Percentiles rank a stretch among this genome's conserved stretches.
Conservation (phyloP, 2,888 invertebrate species). For the Trichopria drosophilae region DNA sequence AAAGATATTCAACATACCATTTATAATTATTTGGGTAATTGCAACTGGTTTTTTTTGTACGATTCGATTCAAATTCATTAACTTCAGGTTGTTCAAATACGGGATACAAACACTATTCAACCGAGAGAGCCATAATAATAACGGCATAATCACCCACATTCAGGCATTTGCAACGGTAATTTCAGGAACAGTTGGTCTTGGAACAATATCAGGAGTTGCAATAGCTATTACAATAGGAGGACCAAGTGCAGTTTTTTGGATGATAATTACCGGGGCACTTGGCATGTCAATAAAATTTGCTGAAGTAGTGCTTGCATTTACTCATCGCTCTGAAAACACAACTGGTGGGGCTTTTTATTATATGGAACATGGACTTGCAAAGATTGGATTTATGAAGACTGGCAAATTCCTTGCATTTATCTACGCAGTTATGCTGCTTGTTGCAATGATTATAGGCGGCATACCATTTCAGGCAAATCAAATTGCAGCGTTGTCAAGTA, state of each 20-base stretch:
- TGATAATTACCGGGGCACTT: conserved; percentile 18
- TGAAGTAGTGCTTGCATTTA: conserved; percentile 16
- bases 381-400: conserved; percentile 16
- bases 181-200: conserved; percentile 20
- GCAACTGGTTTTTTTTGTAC: conserved; percentile 20
- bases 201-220: conserved; percentile 22
- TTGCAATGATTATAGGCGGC: conserved; percentile 13
- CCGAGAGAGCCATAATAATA: conserved; percentile 13
- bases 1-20: conserved; percentile 22
- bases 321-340: conserved; percentile 16
- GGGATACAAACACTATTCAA: conserved; percentile 20
- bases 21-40: conserved; percentile 23
- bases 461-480: conserved; percentile 18
- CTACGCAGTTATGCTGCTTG: conserved; percentile 16
- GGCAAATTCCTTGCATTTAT: conserved; percentile 16
- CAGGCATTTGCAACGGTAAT: conserved; percentile 21
- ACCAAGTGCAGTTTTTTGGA: conserved; percentile 20
- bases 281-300: conserved; percentile 21
- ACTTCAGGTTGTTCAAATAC: conserved; percentile 15
- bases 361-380: conserved; percentile 17
- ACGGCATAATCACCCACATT: conserved; percentile 19
- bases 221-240: conserved; percentile 20
- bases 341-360: conserved; percentile 21
- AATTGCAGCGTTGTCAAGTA: conserved; percentile 13
- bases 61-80: conserved; percentile 18